A percentile compares a stretch with the other conserved stretches of the same genome.
These are phyloP conservation scores for Sycon ciliatum DNA, from an alignment of 37 sponge, comb jelly and placozoan species.

Conservation along the genomic window DNA sequence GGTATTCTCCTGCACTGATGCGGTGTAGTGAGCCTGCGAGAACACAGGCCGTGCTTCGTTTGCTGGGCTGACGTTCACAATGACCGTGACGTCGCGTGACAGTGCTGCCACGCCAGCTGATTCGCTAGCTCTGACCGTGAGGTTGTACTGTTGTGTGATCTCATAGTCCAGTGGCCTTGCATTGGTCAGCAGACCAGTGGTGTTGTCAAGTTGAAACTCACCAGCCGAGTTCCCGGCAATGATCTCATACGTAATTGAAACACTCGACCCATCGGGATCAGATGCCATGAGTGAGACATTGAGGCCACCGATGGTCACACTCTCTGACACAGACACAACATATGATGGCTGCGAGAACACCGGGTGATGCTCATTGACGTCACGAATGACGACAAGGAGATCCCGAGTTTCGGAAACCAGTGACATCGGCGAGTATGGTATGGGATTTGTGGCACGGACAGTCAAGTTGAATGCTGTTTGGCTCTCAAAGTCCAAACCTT, in stretches of 20 bases:
- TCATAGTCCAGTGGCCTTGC: constrained; percentile 49
- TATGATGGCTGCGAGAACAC: no score
- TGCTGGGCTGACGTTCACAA: constrained; percentile 36
- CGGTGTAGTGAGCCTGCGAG: constrained; percentile 31
- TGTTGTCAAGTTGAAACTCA: constrained; percentile 33
- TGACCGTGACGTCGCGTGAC: constrained; percentile 19
- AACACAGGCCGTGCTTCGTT: constrained; percentile 58
- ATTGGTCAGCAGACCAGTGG: constrained; percentile 30
- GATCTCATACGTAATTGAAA: no score
- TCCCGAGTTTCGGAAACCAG: no score
- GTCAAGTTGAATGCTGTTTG: no score
- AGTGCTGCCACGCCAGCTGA: constrained; percentile 20
- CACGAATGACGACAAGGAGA: no score
- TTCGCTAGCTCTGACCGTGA: constrained; percentile 45
- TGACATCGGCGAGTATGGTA: neutral
- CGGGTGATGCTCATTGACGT: no score
- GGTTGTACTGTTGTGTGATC: constrained; percentile 6
- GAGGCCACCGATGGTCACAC: no score
- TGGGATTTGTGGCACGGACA: constrained; percentile 30
- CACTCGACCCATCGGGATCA: no score
- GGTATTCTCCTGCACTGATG: constrained; percentile 39
- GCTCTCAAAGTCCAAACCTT: no score
- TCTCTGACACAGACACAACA: no score
- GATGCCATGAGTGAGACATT: no score
- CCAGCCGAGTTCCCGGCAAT: constrained; percentile 17